Percentiles rank a stretch among this genome's conserved stretches.
These are phyloP conservation scores for Thaleichthys pacificus DNA, from an alignment of 2,797 vertebrate genomes.

Conservation along the genomic window DNA sequence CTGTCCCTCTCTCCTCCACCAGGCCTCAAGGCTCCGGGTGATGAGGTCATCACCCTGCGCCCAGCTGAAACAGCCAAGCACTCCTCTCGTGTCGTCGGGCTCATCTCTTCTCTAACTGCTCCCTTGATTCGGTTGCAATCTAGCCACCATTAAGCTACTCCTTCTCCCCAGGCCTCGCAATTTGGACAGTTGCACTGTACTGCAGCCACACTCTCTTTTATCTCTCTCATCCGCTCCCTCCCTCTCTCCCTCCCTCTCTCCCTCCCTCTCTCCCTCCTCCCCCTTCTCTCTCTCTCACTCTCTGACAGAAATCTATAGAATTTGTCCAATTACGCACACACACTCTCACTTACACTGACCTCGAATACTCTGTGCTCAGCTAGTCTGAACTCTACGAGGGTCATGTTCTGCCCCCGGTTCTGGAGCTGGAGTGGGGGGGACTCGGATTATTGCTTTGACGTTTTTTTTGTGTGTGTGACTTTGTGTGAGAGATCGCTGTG, in stretches of 20 bases:
- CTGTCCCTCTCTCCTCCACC: conserved; percentile 35
- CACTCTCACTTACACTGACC: too few relatives aligned
- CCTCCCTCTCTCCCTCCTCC: conserved; percentile 41
- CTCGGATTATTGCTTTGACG: too few relatives aligned
- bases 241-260: conserved; percentile 24
- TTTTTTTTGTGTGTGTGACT: too few relatives aligned
- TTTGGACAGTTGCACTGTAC: not conserved
- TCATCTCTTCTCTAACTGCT: not conserved
- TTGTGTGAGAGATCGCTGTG: too few relatives aligned
- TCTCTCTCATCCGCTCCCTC: not conserved
- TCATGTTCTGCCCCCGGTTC: too few relatives aligned
- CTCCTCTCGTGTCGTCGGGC: not conserved
- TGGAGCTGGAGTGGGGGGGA: too few relatives aligned
- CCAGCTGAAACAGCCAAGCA: conserved; percentile 53
- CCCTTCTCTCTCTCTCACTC: conserved; percentile 31
- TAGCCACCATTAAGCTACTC: conserved; percentile 48
- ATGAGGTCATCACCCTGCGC: conserved; percentile 51
- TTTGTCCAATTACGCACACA: too few relatives aligned
- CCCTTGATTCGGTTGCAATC: conserved; percentile 48
- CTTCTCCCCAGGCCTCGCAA: too few relatives aligned
- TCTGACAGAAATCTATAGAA: too few relatives aligned
- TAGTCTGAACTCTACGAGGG: too few relatives aligned
- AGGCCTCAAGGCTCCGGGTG: conserved; percentile 28
- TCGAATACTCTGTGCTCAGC: too few relatives aligned
- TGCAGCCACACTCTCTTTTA: conserved; percentile 24